These are phyloP conservation scores for Cerceris ruficornis DNA, from an alignment of 2,888 invertebrate genomes.

Conservation along the genomic window DNA sequence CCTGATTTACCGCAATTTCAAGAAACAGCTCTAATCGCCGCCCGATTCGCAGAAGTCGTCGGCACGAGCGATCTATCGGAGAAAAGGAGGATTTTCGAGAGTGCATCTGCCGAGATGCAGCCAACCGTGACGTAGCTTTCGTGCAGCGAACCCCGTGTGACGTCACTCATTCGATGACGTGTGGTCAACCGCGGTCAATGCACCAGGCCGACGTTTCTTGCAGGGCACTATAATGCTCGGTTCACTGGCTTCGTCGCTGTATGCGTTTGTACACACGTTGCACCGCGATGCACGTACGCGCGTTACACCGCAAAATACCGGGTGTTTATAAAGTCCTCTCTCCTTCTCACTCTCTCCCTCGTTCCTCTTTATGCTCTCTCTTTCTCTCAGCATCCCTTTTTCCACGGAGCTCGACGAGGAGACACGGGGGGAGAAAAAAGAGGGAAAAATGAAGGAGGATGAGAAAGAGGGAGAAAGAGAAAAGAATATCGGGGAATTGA, in stretches of 20 bases:
- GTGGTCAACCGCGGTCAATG: slow-evolving; percentile 82
- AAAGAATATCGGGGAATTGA: slow-evolving; percentile 2
- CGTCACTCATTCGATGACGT: slow-evolving; percentile 81
- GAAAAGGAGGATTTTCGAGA: slow-evolving; percentile 49
- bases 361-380: no score
- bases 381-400: no score
- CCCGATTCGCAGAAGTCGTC: background rate
- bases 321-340: slow-evolving; percentile 57
- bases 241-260: slow-evolving; percentile 68
- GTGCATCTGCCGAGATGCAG: slow-evolving; percentile 55
- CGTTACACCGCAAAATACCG: slow-evolving; percentile 71
- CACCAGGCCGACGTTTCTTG: slow-evolving; percentile 78
- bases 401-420: no score
- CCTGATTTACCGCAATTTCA: background rate
- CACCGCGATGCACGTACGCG: slow-evolving; percentile 65
- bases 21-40: background rate
- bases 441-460: background rate
- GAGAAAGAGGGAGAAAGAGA: background rate
- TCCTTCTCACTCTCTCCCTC: background rate
- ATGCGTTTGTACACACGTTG: slow-evolving; percentile 58
- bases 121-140: slow-evolving; percentile 73
- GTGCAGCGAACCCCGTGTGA: slow-evolving; percentile 70
- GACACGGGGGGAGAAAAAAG: no score
- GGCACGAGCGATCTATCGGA: background rate
- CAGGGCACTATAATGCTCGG: slow-evolving; percentile 74